Conservation (phyloP, 2,797 vertebrate genomes). For the Betta splendens region DNA sequence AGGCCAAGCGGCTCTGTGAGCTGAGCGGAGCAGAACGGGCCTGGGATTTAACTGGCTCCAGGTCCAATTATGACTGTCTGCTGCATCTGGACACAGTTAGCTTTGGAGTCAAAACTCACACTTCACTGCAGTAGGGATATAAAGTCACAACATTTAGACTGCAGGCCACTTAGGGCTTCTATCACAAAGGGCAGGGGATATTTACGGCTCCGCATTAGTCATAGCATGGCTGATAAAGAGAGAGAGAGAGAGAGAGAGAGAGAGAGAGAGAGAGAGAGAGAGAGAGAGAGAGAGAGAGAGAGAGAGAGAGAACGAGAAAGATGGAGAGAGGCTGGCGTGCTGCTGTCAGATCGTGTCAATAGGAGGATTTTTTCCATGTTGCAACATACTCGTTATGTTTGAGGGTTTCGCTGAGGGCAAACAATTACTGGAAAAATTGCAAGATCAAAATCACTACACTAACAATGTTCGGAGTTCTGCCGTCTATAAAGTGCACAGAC, state of each 20-base stretch:
- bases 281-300: slow-evolving; percentile 53
- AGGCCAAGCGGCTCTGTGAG: slow-evolving; percentile 58
- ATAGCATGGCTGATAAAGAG: slow-evolving; percentile 54
- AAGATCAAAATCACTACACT: slow-evolving; percentile 39
- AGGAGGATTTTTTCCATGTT: slow-evolving; percentile 52
- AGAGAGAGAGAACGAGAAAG: too few relatives aligned
- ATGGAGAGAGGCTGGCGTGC: slow-evolving; percentile 34
- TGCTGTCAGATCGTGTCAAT: slow-evolving; percentile 56
- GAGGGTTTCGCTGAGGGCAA: slow-evolving; percentile 57
- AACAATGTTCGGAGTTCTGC: slow-evolving; percentile 28
- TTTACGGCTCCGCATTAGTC: slow-evolving; percentile 51
- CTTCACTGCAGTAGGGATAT: slow-evolving; percentile 61
- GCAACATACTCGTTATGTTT: slow-evolving; percentile 59
- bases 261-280: too few relatives aligned
- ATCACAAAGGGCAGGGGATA: slow-evolving; percentile 49
- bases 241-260: too few relatives aligned
- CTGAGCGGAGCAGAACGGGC: slow-evolving; percentile 83
- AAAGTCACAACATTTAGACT: slow-evolving; percentile 68
- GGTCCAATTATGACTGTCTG: slow-evolving; percentile 91
- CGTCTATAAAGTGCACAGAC: slow-evolving; percentile 28
- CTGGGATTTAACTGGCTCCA: slow-evolving; percentile 92
- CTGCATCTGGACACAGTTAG: slow-evolving; percentile 94
- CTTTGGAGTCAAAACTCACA: slow-evolving; percentile 71
- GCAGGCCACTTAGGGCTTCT: slow-evolving; percentile 51
- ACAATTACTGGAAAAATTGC: slow-evolving; percentile 61